Evolutionary conservation across 2,113 vertebrate genomes (phyloP).

Genomic region (Anolis sagrei): DNA sequence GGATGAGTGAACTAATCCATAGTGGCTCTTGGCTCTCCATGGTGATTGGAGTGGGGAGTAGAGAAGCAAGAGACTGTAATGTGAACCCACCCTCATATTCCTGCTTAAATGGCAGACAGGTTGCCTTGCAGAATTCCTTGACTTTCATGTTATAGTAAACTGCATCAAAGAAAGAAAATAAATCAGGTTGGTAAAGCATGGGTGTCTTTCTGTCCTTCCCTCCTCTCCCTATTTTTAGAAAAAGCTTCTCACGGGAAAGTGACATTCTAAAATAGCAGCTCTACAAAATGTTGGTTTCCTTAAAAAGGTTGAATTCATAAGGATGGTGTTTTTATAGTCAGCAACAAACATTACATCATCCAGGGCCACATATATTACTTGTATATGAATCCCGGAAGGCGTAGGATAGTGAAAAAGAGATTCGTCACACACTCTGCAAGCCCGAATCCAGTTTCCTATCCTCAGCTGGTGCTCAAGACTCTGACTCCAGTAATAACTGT

Average conservation of each 20-base stretch:
- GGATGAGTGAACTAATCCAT: background rate
- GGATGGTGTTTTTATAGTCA: constrained; percentile 49
- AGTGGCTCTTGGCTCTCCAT: background rate
- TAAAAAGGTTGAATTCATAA: constrained; percentile 34
- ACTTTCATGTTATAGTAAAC: constrained; percentile 22
- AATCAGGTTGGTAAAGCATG: constrained; percentile 19
- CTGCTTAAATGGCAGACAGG: background rate
- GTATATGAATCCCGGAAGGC: constrained; percentile 57
- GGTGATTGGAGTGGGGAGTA: too few species aligned
- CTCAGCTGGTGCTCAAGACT: constrained; percentile 70
- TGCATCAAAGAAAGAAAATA: background rate
- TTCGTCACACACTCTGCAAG: constrained; percentile 65
- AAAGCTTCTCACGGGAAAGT: background rate
- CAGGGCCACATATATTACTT: constrained; percentile 62
- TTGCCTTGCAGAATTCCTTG: background rate
- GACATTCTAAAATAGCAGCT: constrained; percentile 34
- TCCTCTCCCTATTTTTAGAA: background rate
- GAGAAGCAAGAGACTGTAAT: background rate
- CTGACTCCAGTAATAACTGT: constrained; percentile 74
- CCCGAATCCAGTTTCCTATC: constrained; percentile 70
- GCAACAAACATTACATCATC: constrained; percentile 48
- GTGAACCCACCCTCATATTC: background rate
- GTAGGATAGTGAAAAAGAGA: constrained; percentile 63
- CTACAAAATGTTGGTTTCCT: constrained; percentile 33
- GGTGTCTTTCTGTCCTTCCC: background rate